A percentile compares a stretch with the other conserved stretches of the same genome.
phyloP scores from a whole-genome alignment of 2,797 vertebrate species.

The Scomberomorus guttatus region DNA sequence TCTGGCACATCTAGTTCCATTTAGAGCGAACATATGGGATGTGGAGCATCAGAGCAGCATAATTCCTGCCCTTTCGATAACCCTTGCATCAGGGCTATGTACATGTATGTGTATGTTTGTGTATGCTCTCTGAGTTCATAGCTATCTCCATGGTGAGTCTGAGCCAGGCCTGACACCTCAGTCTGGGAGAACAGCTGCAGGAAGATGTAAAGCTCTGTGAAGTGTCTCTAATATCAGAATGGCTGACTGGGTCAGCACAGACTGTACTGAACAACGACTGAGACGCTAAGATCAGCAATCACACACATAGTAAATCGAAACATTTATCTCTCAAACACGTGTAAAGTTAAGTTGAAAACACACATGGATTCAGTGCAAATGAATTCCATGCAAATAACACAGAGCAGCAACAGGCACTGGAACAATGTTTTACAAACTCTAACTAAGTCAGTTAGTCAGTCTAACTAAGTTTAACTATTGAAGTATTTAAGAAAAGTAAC shows the following conservation, averaged over 20 bases:
- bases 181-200: constrained; percentile 66
- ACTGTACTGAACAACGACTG: constrained; percentile 23
- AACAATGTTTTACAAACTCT: neutral
- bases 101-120: constrained; percentile 16
- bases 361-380: constrained; percentile 31
- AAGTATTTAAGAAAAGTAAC: neutral
- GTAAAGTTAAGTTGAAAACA: neutral
- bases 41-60: constrained; percentile 8
- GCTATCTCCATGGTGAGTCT: constrained; percentile 34
- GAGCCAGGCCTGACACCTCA: constrained; percentile 64
- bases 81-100: constrained; percentile 34
- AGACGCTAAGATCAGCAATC: constrained; percentile 9
- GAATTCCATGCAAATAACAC: constrained; percentile 24
- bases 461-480: neutral
- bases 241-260: constrained; percentile 47
- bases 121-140: constrained; percentile 29
- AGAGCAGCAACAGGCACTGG: neutral
- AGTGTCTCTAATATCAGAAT: constrained; percentile 59
- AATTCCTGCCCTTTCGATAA: constrained; percentile 31
- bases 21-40: constrained; percentile 21
- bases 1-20: constrained; percentile 20
- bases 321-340: neutral
- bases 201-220: constrained; percentile 67
- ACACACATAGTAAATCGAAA: constrained; percentile 5
- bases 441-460: too few relatives aligned